Conservation (phyloP, 1,140 invertebrate genomes). For the Delia radicum region DNA sequence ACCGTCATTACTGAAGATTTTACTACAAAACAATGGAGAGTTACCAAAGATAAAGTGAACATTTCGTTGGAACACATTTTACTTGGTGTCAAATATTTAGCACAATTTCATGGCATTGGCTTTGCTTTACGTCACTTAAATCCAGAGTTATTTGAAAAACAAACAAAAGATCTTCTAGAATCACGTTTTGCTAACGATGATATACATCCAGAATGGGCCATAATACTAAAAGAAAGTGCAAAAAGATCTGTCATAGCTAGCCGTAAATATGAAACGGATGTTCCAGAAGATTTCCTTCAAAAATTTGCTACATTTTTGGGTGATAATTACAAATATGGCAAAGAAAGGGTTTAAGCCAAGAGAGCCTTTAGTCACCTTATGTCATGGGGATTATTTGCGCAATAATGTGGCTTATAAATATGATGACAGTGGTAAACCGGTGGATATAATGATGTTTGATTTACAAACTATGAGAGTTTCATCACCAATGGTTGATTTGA, state of each 20-base stretch:
- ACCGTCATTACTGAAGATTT: slow-evolving; percentile 42
- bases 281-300: slow-evolving; percentile 39
- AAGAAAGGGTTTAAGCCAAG: slow-evolving; percentile 36
- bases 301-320: slow-evolving; percentile 28
- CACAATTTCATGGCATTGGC: slow-evolving; percentile 44
- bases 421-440: slow-evolving; percentile 30
- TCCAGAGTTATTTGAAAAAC: slow-evolving; percentile 31
- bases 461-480: slow-evolving; percentile 47
- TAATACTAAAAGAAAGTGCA: slow-evolving; percentile 19
- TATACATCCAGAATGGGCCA: slow-evolving; percentile 26
- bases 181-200: slow-evolving; percentile 35
- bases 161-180: slow-evolving; percentile 35
- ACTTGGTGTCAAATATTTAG: slow-evolving; percentile 41
- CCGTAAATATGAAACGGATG: slow-evolving; percentile 32
- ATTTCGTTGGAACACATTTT: slow-evolving; percentile 33
- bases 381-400: slow-evolving; percentile 50
- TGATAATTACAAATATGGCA: slow-evolving; percentile 33
- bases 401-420: slow-evolving; percentile 52
- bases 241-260: slow-evolving; percentile 29
- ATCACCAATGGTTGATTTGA: slow-evolving; percentile 51
- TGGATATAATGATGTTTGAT: slow-evolving; percentile 52
- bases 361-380: slow-evolving; percentile 46
- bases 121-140: slow-evolving; percentile 43
- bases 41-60: slow-evolving; percentile 37
- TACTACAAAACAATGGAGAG: slow-evolving; percentile 35